Base-by-base conservation (phyloP, 30 jellyfish, hydroid and myxozoan genomes). In the Sanderia malayensis region DNA sequence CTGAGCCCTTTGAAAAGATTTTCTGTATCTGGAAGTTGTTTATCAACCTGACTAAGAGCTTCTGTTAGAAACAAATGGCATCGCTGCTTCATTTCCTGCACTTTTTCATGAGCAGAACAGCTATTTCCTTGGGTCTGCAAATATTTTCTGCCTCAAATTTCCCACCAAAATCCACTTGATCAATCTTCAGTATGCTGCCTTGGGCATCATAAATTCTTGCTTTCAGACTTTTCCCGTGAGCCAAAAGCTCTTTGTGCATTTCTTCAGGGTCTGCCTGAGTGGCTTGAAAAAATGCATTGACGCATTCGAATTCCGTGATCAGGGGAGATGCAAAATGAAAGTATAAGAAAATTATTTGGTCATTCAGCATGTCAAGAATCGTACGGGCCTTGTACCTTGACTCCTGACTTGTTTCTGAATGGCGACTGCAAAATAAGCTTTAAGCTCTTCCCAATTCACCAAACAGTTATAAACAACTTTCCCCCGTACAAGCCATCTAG, bases 401-500 rank as follows among this genome's bases (percentile, higher is more conserved):
- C 31, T 52, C 49, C 23, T 21, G 59, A 10, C 30, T 29, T 24
- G 67, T 24, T 19, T 27, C 72, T 2, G 85, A 31, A 73, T 92
- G 11, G 73, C 92, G 41, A 61, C 58, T 8, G 46, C 30, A 61
- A 82, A 82, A 46, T 72, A 82, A 37, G 76, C 91, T 74, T 82
- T 82, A 15, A 82, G 67, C 67, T 62, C 94, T 45, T 82, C 89
- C 94, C 94, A 82, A 34, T 72, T 82, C 32, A 82, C 20, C 63
- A 82, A 31, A 37, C 72, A 71, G 64, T 72, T 82, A 31, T 21
- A 63, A 44, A 82, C 44, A 25, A 83, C 73, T 47, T 83, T 83
- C 31, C 95, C 93, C 21, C 95, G 81, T 26, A 66, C 85, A 46
- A 74, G 92, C 93, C 95, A 84, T 63, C 93, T 15, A 41, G 92